phyloP scores from a whole-genome alignment of 1,140 invertebrate species.

The Brachionus rubens region DNA sequence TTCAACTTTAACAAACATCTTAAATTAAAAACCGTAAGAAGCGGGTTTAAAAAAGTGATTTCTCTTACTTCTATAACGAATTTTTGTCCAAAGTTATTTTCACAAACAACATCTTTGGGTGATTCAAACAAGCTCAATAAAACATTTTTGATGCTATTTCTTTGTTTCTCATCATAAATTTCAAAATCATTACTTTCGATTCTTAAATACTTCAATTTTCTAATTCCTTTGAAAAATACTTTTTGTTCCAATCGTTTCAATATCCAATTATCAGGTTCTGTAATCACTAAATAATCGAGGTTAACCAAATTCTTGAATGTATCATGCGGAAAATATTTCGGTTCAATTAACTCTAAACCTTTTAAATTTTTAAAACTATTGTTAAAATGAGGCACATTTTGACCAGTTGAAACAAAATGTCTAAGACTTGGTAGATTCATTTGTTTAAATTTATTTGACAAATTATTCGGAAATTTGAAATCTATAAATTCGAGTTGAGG shows the following conservation, averaged over 20 bases:
- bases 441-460: background rate
- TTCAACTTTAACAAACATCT: too few relatives aligned
- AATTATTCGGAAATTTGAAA: background rate
- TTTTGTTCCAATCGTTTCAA: background rate
- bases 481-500: background rate
- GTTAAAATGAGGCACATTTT: background rate
- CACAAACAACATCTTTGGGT: background rate
- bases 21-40: too few relatives aligned
- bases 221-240: background rate
- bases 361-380: background rate
- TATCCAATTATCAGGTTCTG: background rate
- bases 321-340: background rate
- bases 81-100: too few relatives aligned
- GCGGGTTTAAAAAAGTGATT: too few relatives aligned
- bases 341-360: constrained; percentile 11
- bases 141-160: background rate
- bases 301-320: background rate
- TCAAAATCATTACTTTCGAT: background rate
- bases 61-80: too few relatives aligned
- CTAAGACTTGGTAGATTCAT: background rate
- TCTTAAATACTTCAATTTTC: background rate
- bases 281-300: constrained; percentile 7
- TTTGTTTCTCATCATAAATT: background rate
- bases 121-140: background rate
- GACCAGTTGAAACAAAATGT: background rate